Evolutionary conservation across 2,113 vertebrate genomes (phyloP), one percentile per base, ranked within the genome.

Genomic region (Macquaria ambigua): DNA sequence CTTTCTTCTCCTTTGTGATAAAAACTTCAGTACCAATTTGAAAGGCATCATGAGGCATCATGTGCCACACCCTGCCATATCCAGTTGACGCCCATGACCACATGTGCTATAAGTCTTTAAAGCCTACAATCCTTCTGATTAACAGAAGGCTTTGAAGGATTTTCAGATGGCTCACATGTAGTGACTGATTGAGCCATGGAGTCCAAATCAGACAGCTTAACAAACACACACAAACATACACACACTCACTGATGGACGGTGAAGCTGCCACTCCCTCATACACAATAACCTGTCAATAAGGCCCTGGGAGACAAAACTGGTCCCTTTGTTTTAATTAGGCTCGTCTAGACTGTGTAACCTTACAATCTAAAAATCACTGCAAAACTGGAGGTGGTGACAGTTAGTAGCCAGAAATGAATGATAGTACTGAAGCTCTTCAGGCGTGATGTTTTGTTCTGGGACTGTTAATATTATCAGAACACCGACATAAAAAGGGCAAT

Each of bases 261-360:
- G 79, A 72, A 61, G 15, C 71, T 67, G 87, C 89, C 56, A 88
- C 88, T 91, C 90, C 87, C 90, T 91, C 34, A 2, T n/a, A 14
- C 53, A 90, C 79, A 89, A 79, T 69, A 83, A 77, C 6, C 11
- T 64, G 83, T 28, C 71, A 75, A 48, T 70, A 55, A 75, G 62
- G 52, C 63, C 66, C 50, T 14, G 28, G 8, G 10, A 52, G 71
- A 55, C 70, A 72, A 70, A 55, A 70, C 20, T 20, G 52, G 4
- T 21, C 31, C 58, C 59, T 77, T 74, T 77, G 76, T 73, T 76
- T 72, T 12, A 3, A 21, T 20, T 9, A 21, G 62, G 31, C 48
- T 48, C 1, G 6, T 12, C 68, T 55, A n/a, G 50, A 53, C 28
- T 39, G 50, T 48, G 48, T 20, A 62, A 31, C 25, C 21, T 70